These are phyloP conservation scores for Phrynosoma platyrhinos DNA, from an alignment of 2,113 vertebrate genomes.

Conservation along the genomic window DNA sequence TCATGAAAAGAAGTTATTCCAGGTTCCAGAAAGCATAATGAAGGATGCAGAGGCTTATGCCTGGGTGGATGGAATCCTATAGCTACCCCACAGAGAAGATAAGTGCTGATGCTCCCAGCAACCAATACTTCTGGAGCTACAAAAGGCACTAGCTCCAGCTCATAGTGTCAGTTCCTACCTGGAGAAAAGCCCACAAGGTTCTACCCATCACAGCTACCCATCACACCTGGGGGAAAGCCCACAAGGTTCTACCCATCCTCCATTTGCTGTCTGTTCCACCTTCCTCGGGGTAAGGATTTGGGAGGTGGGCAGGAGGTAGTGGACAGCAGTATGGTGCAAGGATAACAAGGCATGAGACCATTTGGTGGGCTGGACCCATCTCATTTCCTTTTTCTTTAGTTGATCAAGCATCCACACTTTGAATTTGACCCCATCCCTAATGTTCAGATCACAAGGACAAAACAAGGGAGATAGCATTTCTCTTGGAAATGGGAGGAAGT, in stretches of 20 bases:
- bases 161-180: neutral
- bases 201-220: no score
- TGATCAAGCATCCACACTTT: neutral
- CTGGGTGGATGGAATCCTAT: no score
- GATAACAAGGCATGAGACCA: neutral
- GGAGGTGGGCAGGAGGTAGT: no score
- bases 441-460: neutral
- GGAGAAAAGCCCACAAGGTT: neutral
- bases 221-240: no score
- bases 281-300: neutral
- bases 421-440: neutral
- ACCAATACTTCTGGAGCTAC: neutral
- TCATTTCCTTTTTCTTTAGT: neutral
- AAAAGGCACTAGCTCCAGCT: neutral
- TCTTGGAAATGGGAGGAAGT: neutral
- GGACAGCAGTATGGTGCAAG: neutral
- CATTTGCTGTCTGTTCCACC: neutral
- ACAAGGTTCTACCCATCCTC: neutral
- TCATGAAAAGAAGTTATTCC: no score
- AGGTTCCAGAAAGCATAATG: no score
- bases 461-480: neutral
- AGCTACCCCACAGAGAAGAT: no score
- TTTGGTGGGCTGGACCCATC: neutral
- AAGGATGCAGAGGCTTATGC: no score
- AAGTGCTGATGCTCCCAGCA: no score